Base-by-base conservation (phyloP, 2,888 invertebrate genomes). In the Ellobium chinense region DNA sequence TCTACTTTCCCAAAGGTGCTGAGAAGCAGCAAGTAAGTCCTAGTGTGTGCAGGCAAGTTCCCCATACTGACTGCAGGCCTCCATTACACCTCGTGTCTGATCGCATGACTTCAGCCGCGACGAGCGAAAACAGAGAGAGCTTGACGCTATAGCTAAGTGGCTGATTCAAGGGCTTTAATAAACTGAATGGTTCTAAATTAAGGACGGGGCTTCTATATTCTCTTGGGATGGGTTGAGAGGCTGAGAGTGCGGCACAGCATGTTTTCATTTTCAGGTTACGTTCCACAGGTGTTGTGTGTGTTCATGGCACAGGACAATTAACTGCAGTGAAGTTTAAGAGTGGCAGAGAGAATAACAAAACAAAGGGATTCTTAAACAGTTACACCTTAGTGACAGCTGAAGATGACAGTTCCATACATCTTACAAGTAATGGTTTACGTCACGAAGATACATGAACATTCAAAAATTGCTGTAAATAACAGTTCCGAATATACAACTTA, bases 41-140 rank as follows among this genome's bases (percentile, higher is more conserved):
- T 36, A 37, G 29, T 46, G 39, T 54, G 31, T 70, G 54, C 31
- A 56, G 56, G 54, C 29, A 60, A 36, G 73, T 63, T 63, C 29
- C 29, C 4, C 7, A n/a, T 46, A 5, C 31, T 24, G 21, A 36
- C 14, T 12, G 37, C 60, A 60, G 60, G 60, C n/a, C 29, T 58
- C 7, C 14, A 65, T 5, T 37, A 72, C 46, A 73, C 79, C 79
- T 79, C 46, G 37, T 56, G 80, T 80, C 80, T 79, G 79, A 80
- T 80, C 36, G 70, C 80, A 80, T 80, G 80, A 80, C 80, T 65
- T 80, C 73, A 63, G 65, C 74, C 80, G 74, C 74, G 69, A 39
- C 74, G 18, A 80, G 80, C 80, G 80, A 80, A 80, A 72, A 74
- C 31, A 58, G 66, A 68, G 78, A 68, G 78, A 63, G 78, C 56